A percentile compares a stretch with the other conserved stretches of the same genome.
Evolutionary conservation across 2,888 invertebrate species (phyloP).

Genomic region (Leucoptera coffeella): DNA sequence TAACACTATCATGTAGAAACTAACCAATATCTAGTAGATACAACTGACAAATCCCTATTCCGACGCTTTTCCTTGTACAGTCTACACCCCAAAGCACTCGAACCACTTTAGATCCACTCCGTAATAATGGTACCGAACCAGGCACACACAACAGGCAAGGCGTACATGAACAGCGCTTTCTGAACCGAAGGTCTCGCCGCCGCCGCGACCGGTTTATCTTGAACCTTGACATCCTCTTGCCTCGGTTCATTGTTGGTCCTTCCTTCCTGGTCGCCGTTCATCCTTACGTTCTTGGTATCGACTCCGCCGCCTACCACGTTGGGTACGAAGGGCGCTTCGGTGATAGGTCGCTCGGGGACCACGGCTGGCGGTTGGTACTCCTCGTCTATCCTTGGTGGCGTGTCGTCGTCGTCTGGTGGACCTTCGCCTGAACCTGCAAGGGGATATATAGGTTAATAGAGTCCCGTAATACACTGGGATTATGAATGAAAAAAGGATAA

Average conservation of each 20-base stretch:
- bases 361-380: constrained; percentile 7
- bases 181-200: constrained; percentile 47
- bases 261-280: constrained; percentile 12
- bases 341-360: constrained; percentile 9
- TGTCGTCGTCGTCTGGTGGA: constrained; percentile 14
- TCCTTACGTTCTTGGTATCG: constrained; percentile 17
- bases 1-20: too few species aligned
- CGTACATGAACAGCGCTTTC: constrained; percentile 64
- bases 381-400: constrained; percentile 10
- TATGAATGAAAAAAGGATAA: too few species aligned
- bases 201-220: constrained; percentile 17
- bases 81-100: background rate
- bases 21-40: too few species aligned
- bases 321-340: constrained; percentile 19
- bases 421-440: constrained; percentile 23
- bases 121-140: constrained; percentile 81
- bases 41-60: too few species aligned
- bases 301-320: constrained; percentile 16
- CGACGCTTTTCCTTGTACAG: too few species aligned
- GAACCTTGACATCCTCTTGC: constrained; percentile 2
- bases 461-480: too few species aligned
- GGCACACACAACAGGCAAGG: constrained; percentile 75
- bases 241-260: constrained; percentile 5
- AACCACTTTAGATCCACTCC: constrained; percentile 65
- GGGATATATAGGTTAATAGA: too few species aligned